phyloP scores from a whole-genome alignment of 2,113 vertebrate genomes.

The Planiliza haematocheilus region DNA sequence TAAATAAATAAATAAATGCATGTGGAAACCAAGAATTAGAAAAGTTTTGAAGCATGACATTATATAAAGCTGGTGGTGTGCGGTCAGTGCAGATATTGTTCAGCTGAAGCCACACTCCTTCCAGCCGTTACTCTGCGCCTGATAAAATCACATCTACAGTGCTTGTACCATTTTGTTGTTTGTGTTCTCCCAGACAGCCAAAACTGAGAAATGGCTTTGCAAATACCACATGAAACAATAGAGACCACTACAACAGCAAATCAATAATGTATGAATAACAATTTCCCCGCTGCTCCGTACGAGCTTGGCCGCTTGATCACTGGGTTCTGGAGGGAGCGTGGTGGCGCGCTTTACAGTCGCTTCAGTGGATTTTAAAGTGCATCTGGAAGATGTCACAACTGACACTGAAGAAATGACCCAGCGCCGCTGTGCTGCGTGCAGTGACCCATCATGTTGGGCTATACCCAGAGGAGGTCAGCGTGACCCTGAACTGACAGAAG shows the following conservation, averaged over 20 bases:
- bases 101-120: no score
- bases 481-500: not conserved
- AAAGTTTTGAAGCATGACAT: no score
- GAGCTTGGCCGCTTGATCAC: constrained; percentile 19
- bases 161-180: not conserved
- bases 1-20: no score
- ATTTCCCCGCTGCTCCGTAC: constrained; percentile 6
- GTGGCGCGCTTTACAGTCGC: not conserved
- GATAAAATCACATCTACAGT: constrained; percentile 17
- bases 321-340: not conserved
- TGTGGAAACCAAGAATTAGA: no score
- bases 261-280: constrained; percentile 55
- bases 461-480: constrained; percentile 11
- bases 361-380: constrained; percentile 23
- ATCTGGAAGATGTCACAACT: constrained; percentile 21
- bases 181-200: constrained; percentile 10
- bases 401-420: constrained; percentile 15
- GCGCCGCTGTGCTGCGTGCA: constrained; percentile 5
- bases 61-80: no score
- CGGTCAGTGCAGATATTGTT: no score
- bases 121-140: not conserved
- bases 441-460: constrained; percentile 10
- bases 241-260: constrained; percentile 35
- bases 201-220: constrained; percentile 27
- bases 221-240: constrained; percentile 29